Percentiles rank a stretch among this genome's conserved stretches.
phyloP scores from a whole-genome alignment of 2,113 vertebrate species.

The Mobula hypostoma region DNA sequence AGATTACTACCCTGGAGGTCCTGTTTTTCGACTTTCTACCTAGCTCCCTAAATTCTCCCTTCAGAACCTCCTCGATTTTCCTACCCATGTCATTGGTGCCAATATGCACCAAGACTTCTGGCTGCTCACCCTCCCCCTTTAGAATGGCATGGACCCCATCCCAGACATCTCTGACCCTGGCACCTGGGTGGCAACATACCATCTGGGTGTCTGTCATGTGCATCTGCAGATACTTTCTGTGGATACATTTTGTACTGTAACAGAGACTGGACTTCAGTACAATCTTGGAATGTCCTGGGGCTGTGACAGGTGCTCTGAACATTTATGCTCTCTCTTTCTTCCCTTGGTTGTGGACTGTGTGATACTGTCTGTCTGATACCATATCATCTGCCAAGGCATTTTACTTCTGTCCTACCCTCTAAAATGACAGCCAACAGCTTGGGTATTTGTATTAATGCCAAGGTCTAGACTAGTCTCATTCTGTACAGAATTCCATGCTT shows the following conservation, averaged over 20 bases:
- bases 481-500: not conserved
- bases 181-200: no score
- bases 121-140: no score
- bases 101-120: no score
- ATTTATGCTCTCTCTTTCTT: not conserved
- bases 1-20: no score
- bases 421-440: not conserved
- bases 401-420: not conserved
- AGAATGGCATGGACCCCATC: no score
- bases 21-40: no score
- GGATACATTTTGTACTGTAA: not conserved
- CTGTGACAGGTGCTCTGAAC: not conserved
- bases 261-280: not conserved
- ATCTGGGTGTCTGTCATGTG: no score
- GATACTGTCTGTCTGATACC: not conserved
- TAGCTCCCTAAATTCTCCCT: no score
- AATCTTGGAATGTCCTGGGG: not conserved
- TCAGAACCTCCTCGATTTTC: no score
- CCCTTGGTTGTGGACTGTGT: not conserved
- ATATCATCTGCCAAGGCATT: not conserved
- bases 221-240: no score
- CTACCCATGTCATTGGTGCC: no score
- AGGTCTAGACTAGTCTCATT: not conserved
- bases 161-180: no score
- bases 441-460: not conserved